Base-by-base conservation (phyloP, 2,797 vertebrate genomes). In the Pterois miles region DNA sequence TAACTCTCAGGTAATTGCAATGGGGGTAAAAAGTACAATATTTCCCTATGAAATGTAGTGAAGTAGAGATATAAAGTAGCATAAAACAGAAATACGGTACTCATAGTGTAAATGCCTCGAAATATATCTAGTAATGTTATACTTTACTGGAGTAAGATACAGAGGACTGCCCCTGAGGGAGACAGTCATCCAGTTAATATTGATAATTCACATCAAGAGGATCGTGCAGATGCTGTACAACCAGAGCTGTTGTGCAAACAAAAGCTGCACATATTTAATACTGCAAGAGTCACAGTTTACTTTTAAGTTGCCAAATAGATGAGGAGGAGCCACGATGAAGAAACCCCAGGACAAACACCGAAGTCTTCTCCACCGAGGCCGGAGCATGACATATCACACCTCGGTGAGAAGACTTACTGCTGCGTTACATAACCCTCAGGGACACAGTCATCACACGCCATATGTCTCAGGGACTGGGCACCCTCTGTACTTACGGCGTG, bases 321-420 rank as follows among this genome's bases (percentile, higher is more conserved):
- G 12, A 75, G 43, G 52, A 80, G 48, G 62, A 80, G 68, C 74
- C 57, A 54, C 63, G 33, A 4, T 25, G 67, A 76, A 70, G 73
- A 73, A 78, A 71, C 59, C 68, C 33, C 36, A 57, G 66, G 64
- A 73, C 76, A 73, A 74, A 83, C 70, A 67, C 71, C 70, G 63
- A 50, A 38, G 25, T 78, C 71, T 56, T 71, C 71, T 79, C 65
- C 76, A 22, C 36, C 29, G 53, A 27, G 71, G 34, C 80, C 54
- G 8, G 34, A 63, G 68, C 65, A 71, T 65, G 75, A 88, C 84
- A 83, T 88, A 79, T 87, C 81, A 72, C 87, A 86, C 83, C 70
- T 77, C 65, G 52, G 81, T 56, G 80, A 79, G 74, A 86, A 79
- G 86, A 80, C 65, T 69, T 60, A 83, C 64, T 59, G 74, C 82